phyloP scores from a whole-genome alignment of 2,888 invertebrate genomes.

The Harpalus rufipes region DNA sequence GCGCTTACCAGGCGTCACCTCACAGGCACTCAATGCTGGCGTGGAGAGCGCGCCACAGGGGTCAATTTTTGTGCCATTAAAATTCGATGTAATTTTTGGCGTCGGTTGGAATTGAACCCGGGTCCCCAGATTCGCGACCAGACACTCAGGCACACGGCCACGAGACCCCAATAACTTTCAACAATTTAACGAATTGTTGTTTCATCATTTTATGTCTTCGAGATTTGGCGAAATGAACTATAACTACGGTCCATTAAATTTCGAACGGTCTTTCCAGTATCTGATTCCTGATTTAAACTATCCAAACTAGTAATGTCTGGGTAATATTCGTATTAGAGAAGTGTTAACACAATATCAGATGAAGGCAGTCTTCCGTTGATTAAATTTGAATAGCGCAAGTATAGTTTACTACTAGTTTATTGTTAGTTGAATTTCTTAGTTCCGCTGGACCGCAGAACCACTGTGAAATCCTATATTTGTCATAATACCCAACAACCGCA shows the following conservation, averaged over 20 bases:
- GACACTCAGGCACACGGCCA: no score
- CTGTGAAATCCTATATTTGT: not conserved
- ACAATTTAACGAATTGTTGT: no score
- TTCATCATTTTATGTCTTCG: no score
- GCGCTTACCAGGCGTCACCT: no score
- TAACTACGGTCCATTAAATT: not conserved
- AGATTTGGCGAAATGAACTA: no score
- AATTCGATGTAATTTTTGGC: no score
- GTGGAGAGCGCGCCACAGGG: no score
- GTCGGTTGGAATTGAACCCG: no score
- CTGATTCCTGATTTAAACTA: not conserved
- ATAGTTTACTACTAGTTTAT: conserved; percentile 17
- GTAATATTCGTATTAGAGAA: not conserved
- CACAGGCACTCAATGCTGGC: no score
- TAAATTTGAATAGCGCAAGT: not conserved
- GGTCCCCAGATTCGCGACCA: no score
- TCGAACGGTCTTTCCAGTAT: not conserved
- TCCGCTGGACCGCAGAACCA: not conserved
- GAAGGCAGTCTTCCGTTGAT: conserved; percentile 6
- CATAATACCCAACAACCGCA: conserved; percentile 5
- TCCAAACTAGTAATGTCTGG: not conserved
- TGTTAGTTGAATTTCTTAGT: conserved; percentile 28
- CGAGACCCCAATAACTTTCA: no score
- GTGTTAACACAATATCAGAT: conserved; percentile 1
- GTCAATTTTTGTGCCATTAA: no score